Conservation (phyloP, 2,888 invertebrate genomes). For the Drosophila nr. perissopoda region DNA sequence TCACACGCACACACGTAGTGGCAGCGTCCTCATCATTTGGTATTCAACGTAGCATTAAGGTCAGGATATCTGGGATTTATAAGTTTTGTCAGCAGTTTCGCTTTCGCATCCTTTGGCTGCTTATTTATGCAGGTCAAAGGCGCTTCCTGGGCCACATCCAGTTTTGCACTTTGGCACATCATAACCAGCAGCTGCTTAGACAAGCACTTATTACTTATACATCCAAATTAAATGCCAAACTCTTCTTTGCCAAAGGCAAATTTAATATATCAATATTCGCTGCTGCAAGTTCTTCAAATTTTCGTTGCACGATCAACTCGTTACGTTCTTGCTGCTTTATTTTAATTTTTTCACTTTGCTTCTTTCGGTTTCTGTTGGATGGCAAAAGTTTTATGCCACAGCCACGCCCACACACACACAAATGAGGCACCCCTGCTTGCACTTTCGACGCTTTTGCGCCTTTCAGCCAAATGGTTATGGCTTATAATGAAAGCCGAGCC, state of each 20-base stretch:
- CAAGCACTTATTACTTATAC: slow-evolving; percentile 57
- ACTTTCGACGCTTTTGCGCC: slow-evolving; percentile 78
- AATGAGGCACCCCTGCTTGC: slow-evolving; percentile 56
- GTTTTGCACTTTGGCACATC: slow-evolving; percentile 73
- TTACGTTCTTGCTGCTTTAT: slow-evolving; percentile 24
- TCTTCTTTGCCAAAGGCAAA: slow-evolving; percentile 5
- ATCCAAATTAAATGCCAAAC: slow-evolving; percentile 50
- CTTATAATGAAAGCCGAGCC: slow-evolving; percentile 71
- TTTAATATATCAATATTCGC: slow-evolving; percentile 43
- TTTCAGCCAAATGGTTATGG: slow-evolving; percentile 74
- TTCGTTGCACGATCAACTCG: slow-evolving; percentile 28
- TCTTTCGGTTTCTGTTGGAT: slow-evolving; percentile 43
- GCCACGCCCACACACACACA: slow-evolving; percentile 50
- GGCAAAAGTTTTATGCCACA: slow-evolving; percentile 59
- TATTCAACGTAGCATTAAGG: slow-evolving; percentile 82
- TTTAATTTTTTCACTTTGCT: slow-evolving; percentile 32
- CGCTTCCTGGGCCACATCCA: slow-evolving; percentile 14
- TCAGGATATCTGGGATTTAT: slow-evolving; percentile 82
- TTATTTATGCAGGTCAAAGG: slow-evolving; percentile 70
- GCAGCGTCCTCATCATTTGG: slow-evolving; percentile 70
- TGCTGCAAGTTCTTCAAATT: slow-evolving; percentile 28
- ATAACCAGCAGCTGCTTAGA: slow-evolving; percentile 52
- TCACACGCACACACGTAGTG: slow-evolving; percentile 21
- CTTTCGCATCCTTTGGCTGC: slow-evolving; percentile 52
- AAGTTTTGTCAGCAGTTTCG: slow-evolving; percentile 78